These are phyloP conservation scores for Drosophila sordidapex DNA, from an alignment of 2,888 invertebrate species.

Conservation along the genomic window DNA sequence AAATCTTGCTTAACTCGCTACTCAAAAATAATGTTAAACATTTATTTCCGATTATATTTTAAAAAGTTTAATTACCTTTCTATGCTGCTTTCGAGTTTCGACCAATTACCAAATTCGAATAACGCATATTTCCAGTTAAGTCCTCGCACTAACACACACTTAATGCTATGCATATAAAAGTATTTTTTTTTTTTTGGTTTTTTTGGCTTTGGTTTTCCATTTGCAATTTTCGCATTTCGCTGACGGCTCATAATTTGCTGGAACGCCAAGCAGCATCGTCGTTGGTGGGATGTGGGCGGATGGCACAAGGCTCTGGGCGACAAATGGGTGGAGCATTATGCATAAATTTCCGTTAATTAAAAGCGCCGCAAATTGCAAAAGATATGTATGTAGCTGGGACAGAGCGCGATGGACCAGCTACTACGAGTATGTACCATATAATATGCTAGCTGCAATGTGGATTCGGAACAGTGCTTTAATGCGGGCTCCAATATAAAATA, in stretches of 20 bases:
- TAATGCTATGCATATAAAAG: constrained; percentile 1
- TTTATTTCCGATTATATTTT: background rate
- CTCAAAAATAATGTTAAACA: background rate
- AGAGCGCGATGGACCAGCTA: constrained; percentile 17
- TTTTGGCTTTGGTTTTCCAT: constrained; percentile 39
- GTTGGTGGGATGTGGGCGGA: background rate
- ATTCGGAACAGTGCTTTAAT: constrained; percentile 53
- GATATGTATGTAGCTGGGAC: constrained; percentile 41
- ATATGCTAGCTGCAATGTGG: constrained; percentile 6
- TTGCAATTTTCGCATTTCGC: constrained; percentile 55
- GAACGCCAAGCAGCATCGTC: background rate
- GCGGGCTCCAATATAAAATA: constrained; percentile 72
- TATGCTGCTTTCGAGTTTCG: background rate
- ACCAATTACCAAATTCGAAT: background rate
- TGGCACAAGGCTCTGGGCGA: constrained; percentile 15
- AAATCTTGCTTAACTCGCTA: too few relatives aligned
- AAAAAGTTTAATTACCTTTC: background rate
- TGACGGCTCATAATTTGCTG: constrained; percentile 57
- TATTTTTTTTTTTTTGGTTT: background rate
- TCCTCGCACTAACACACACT: background rate
- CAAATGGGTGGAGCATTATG: constrained; percentile 60
- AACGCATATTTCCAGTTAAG: background rate
- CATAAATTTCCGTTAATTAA: constrained; percentile 80
- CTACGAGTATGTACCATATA: background rate
- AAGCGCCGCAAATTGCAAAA: constrained; percentile 69